Percentiles rank a stretch among this genome's conserved stretches.
Evolutionary conservation across 2,113 vertebrate species (phyloP).

Genomic region (Mus pahari): DNA sequence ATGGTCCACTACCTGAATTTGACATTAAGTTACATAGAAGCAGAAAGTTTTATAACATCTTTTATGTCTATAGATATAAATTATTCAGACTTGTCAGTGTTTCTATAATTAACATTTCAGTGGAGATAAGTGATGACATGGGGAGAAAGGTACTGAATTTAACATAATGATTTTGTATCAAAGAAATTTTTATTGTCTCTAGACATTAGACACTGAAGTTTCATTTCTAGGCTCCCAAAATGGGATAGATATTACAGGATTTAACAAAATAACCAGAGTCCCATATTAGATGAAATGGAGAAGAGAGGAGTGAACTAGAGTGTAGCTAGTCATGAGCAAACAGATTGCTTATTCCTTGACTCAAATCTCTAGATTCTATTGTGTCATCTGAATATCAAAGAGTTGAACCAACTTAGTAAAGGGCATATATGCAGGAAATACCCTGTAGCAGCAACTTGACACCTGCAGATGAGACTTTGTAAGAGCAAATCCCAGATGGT

Average conservation of each 20-base stretch:
- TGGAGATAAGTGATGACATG: background rate
- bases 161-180: background rate
- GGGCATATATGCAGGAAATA: background rate
- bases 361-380: accelerated
- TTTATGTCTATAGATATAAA: background rate
- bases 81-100: background rate
- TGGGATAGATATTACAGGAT: background rate
- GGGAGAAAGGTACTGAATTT: background rate
- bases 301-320: background rate
- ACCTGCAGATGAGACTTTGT: background rate
- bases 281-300: background rate
- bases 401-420: background rate
- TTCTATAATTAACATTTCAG: background rate
- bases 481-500: background rate
- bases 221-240: background rate
- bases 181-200: too few species aligned
- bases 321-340: background rate
- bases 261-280: background rate
- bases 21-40: background rate
- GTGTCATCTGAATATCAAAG: background rate
- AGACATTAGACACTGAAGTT: background rate
- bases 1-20: background rate
- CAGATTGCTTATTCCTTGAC: accelerated
- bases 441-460: background rate
- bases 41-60: background rate